Evolutionary conservation across 2,888 invertebrate genomes (phyloP), one percentile per base, ranked within the genome.

Genomic region (Microchrysa polita): DNA sequence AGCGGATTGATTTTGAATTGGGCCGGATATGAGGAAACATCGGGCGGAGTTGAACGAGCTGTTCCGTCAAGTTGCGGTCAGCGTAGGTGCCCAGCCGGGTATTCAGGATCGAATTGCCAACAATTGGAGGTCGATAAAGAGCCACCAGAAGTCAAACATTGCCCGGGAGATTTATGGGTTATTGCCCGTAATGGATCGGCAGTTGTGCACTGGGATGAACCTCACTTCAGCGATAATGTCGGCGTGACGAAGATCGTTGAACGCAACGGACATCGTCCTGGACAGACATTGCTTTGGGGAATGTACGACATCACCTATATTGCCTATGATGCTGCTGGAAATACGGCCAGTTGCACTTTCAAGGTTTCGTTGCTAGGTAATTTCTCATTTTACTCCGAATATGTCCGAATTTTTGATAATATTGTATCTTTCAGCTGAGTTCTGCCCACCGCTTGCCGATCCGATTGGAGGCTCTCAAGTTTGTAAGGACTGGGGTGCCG

Each of bases 401-500:
- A 44, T n/a, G 10, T n/a, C 10, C 10, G 44, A 44, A n/a, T n/a
- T n/a, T n/a, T n/a, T 1, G 23, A 69, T 42, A 74, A 60, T 71
- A 12, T 75, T 48, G 60, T 75, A 73, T 65, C 22, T 85, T 87
- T 27, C 81, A 92, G 95, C 94, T 77, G 96, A 97, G 82, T 96
- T 97, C 86, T 98, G 98, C 82, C 95, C 95, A 23, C 90, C 92
- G 76, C 85, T 96, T 77, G 87, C 91, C 22, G 96, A 97, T 84
- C 98, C 98, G 0, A 89, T 96, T 22, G 96, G 97, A 72, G 98
- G 98, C 59, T 89, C 90, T 40, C 96, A 97, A 85, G 91, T 91
- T 5, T 97, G 97, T 83, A 95, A 96, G 79, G 94, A 95, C 81
- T 97, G 97, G 97, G 97, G 97, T 61, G 96, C 97, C 1, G 96